These are phyloP conservation scores for Mohoua ochrocephala DNA, from an alignment of 2,113 vertebrate genomes.

Conservation along the genomic window DNA sequence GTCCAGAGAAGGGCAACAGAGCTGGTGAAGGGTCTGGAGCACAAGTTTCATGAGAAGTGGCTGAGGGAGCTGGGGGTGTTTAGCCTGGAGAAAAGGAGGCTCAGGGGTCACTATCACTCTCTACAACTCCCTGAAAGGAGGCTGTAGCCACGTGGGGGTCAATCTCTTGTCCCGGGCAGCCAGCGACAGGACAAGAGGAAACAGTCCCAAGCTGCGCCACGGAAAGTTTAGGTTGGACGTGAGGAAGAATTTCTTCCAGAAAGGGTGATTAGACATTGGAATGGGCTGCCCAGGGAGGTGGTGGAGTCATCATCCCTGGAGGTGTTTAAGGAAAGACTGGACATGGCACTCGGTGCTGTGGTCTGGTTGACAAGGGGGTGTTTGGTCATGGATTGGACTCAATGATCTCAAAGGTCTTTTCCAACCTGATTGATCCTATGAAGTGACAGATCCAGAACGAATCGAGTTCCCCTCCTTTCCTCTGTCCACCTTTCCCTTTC, in stretches of 20 bases:
- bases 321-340: background rate
- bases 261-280: background rate
- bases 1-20: background rate
- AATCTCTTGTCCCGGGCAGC: background rate
- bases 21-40: background rate
- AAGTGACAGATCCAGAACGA: background rate
- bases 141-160: background rate
- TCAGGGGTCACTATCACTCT: background rate
- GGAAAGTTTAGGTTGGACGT: background rate
- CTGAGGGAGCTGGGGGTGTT: background rate
- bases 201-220: too few relatives aligned
- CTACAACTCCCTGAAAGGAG: background rate
- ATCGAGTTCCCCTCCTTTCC: background rate
- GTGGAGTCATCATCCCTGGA: background rate
- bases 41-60: background rate
- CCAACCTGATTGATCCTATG: background rate
- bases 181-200: background rate
- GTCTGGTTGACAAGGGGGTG: background rate
- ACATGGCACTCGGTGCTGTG: rapidly evolving
- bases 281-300: background rate
- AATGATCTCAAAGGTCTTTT: background rate
- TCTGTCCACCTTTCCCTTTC: background rate
- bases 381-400: background rate
- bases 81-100: background rate
- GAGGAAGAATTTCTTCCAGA: background rate